These are phyloP conservation scores for Epinotia nisella DNA, from an alignment of 2,888 invertebrate species.

Conservation along the genomic window DNA sequence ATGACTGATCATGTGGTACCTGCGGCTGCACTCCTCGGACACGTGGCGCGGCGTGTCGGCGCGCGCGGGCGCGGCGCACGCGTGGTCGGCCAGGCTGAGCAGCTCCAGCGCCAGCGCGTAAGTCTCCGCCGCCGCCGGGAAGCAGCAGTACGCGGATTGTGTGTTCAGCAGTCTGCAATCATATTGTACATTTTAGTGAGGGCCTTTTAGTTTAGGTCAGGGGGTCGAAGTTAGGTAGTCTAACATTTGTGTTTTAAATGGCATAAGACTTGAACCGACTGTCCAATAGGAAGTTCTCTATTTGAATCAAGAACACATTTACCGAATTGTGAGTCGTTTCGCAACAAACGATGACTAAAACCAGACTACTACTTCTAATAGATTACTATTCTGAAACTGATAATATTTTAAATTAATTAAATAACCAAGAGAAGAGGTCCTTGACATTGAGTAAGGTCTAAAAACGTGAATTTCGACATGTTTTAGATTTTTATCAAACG, in stretches of 20 bases:
- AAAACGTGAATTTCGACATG: constrained; percentile 6
- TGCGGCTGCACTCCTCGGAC: constrained; percentile 45
- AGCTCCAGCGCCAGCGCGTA: constrained; percentile 80
- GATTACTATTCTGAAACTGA: too few species aligned
- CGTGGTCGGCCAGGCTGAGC: constrained; percentile 61
- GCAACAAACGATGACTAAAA: too few species aligned
- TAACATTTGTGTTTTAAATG: too few species aligned
- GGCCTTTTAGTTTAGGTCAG: too few species aligned
- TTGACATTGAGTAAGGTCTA: not conserved
- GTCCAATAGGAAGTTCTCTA: too few species aligned
- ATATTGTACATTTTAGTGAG: not conserved
- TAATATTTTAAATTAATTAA: not conserved
- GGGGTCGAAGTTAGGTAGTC: too few species aligned
- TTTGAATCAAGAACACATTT: too few species aligned
- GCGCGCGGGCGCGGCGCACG: constrained; percentile 53
- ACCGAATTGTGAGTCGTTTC: too few species aligned
- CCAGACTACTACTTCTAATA: too few species aligned
- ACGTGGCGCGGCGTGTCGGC: constrained; percentile 54
- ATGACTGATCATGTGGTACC: too few species aligned
- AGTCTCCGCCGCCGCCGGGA: constrained; percentile 90
- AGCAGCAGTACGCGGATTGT: constrained; percentile 92
- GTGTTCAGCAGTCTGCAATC: constrained; percentile 90
- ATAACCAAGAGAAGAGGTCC: not conserved
- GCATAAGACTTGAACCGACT: too few species aligned
- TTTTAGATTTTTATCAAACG: constrained; percentile 13